Base-by-base conservation (phyloP, 2,888 invertebrate species). In the Erebia palarica region DNA sequence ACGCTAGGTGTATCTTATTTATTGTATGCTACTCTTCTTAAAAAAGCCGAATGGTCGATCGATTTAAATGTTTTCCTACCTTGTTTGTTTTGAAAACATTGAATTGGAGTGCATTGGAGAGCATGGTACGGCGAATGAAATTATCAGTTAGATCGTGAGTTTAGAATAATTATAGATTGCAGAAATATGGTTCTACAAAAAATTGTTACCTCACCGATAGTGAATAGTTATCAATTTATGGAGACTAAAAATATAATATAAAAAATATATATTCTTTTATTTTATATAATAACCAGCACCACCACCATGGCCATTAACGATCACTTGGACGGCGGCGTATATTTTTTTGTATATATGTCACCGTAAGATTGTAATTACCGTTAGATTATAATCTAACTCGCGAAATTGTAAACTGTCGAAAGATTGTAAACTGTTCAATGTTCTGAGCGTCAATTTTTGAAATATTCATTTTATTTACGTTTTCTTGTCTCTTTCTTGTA, bases 171-270 rank as follows among this genome's bases (percentile, higher is more conserved):
- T 81, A 81, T 86, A 88, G 88, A 84, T 86, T 80, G 85, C 86
- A 86, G 72, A 76, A 84, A 85, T 80, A 85, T 84, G 87, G 86
- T 89, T 90, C 88, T 90, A 87, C 84, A 85, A 86, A 67, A 85
- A 87, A 86, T 92, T 91, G 90, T 91, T 91, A 91, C 92, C 92
- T 92, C 92, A 92, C 91, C 91, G 89, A 92, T 92, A 91, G 91
- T 88, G 84, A 81, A 89, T 92, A 92, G 90, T 88, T 89, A 89
- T 89, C 88, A 87, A 90, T 88, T 90, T 88, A 89, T 89, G 85
- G 85, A 88, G 88, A 89, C 85, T 89, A 86, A 82, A 90, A 91
- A 90, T 91, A 91, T 85, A 91, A 88, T 85, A 84, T 82, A 86
- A 88, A 87, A 77, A 74, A 63, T 18, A 60, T 66, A 11, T n/a